Conservation (phyloP, 2,797 vertebrate species). For the Gobio occitaniae region DNA sequence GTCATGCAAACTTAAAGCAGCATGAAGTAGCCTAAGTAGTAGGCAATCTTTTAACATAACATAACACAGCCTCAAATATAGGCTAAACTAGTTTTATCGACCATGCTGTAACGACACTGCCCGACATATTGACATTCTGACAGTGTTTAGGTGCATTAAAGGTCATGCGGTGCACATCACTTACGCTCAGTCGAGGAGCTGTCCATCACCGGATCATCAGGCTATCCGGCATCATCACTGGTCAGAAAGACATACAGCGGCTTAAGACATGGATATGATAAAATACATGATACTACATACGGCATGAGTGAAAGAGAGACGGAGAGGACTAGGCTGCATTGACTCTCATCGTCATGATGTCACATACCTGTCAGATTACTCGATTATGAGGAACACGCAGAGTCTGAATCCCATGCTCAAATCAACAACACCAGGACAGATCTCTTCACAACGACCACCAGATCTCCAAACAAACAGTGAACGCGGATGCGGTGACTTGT, state of each 20-base stretch:
- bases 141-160: slow-evolving; percentile 20
- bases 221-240: slow-evolving; percentile 5
- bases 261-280: not conserved
- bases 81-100: not conserved
- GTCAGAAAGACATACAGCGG: not conserved
- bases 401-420: slow-evolving; percentile 7
- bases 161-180: slow-evolving; percentile 32
- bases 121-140: slow-evolving; percentile 18
- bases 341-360: slow-evolving; percentile 32
- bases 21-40: not conserved
- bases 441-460: slow-evolving; percentile 1
- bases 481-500: slow-evolving; percentile 37
- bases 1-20: slow-evolving; percentile 16
- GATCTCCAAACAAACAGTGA: slow-evolving; percentile 24
- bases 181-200: slow-evolving; percentile 46
- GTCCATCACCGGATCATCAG: slow-evolving; percentile 46
- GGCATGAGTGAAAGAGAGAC: not conserved
- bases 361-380: slow-evolving; percentile 44
- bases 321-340: slow-evolving; percentile 6
- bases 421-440: not conserved
- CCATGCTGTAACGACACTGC: not conserved
- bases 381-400: not conserved
- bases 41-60: not conserved
- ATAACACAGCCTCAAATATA: not conserved
- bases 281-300: not conserved